Base-by-base conservation (phyloP, 2,797 vertebrate species). In the Oreonectes daqikongensis region DNA sequence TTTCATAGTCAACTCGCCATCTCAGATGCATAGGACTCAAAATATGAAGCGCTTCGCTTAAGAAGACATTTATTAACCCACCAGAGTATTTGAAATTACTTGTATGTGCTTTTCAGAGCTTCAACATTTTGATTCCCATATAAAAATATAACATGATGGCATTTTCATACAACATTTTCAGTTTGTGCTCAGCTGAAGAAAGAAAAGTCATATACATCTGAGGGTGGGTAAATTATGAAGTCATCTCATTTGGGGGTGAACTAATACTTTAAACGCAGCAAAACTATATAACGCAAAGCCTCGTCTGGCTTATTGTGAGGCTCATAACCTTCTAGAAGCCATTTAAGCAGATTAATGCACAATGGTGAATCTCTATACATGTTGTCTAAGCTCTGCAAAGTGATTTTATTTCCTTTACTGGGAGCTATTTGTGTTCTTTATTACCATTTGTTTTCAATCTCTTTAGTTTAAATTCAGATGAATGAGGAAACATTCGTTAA, bases 271-370 rank as follows among this genome's bases (percentile, higher is more conserved):
- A 52, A 38, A 12, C 2, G 1, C 8, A 35, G 20, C 66, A 53
- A 66, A 66, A 65, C 18, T 30, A 65, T n/a, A 9, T 15, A 1
- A 53, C 3, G 48, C 18, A 12, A 50, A 20, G 48, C 48, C 35
- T 79, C 40, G 0, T 63, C 24, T 57, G 26, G 9, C 7, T 44
- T 66, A 55, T 57, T 32, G 20, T 22, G 14, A 6, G 55, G 15
- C 26, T 57, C 66, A 52, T 24, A 44, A 75, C 24, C 14, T 73
- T 72, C 48, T 66, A 72, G n/a, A 72, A 52, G 30, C 63, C 76
- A 82, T 81, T 68, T 70, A 66, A 72, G 81, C 63, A 74, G 63
- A 69, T 83, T 32, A 82, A 82, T 83, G 70, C 59, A 64, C 65
- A 72, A 22, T 44, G 53, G 10, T 48, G 67, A 69, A 69, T 53